Evolutionary conservation across 2,888 invertebrate genomes (phyloP).

Genomic region (Acrobeloides nanus): DNA sequence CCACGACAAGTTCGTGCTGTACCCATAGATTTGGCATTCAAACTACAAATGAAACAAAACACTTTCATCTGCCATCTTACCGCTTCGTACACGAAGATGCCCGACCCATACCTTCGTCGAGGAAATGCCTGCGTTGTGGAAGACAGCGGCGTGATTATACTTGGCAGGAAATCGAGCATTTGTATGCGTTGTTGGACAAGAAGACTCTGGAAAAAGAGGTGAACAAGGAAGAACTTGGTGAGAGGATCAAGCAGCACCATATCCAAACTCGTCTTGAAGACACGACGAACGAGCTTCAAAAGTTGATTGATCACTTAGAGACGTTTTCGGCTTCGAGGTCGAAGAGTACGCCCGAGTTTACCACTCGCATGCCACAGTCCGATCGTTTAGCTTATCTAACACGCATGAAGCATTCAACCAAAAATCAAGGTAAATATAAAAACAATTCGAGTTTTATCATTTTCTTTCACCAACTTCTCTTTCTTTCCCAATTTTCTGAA

Average conservation of each 20-base stretch:
- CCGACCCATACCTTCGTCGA: conserved; percentile 19
- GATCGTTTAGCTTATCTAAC: no score
- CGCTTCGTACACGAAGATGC: conserved; percentile 32
- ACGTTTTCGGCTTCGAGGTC: conserved; percentile 8
- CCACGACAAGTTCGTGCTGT: no score
- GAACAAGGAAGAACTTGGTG: conserved; percentile 8
- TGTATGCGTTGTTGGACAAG: conserved; percentile 20
- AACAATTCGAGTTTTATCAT: no score
- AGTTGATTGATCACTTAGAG: conserved; percentile 28
- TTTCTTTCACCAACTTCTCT: no score
- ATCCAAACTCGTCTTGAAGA: conserved; percentile 33
- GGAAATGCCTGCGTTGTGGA: conserved; percentile 27
- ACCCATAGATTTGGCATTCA: no score
- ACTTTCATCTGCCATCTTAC: conserved; percentile 40
- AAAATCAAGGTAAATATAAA: no score
- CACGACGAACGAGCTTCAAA: conserved; percentile 33
- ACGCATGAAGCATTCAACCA: no score
- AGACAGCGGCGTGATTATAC: conserved; percentile 19
- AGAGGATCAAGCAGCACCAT: conserved; percentile 18
- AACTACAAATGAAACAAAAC: no score
- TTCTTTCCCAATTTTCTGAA: no score
- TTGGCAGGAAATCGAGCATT: conserved; percentile 26
- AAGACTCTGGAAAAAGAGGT: conserved; percentile 6
- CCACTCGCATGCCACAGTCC: no score
- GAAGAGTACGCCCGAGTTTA: conserved; percentile 6